Evolutionary conservation across 2,113 vertebrate genomes (phyloP).

Genomic region (Saccopteryx leptura): DNA sequence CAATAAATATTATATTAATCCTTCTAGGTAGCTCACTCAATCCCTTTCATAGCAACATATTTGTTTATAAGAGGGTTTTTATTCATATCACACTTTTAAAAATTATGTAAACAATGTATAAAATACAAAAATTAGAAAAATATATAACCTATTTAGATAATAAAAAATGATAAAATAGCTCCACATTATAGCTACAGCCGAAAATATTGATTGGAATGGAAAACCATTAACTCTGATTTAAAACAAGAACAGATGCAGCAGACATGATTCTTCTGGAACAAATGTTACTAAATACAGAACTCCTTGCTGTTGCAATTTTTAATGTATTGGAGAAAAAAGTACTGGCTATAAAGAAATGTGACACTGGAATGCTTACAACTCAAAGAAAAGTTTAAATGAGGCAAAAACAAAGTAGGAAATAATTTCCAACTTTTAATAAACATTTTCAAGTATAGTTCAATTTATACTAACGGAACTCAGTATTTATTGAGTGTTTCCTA

Average conservation of each 20-base stretch:
- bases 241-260: background rate
- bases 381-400: conserved; percentile 5
- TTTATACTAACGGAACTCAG: background rate
- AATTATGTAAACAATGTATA: background rate
- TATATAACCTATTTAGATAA: background rate
- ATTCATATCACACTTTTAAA: background rate
- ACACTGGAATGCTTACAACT: background rate
- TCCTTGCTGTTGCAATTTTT: background rate
- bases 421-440: background rate
- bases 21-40: background rate
- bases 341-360: background rate
- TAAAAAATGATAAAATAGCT: conserved; percentile 1
- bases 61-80: conserved; percentile 46
- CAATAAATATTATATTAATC: conserved; percentile 8
- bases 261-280: background rate
- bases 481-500: background rate
- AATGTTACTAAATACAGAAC: conserved; percentile 1
- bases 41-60: background rate
- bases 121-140: conserved; percentile 19
- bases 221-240: conserved; percentile 20
- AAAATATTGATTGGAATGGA: conserved; percentile 22
- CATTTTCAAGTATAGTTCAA: background rate
- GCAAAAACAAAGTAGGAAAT: background rate
- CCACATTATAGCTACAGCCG: background rate
- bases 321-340: background rate